A percentile compares a stretch with the other conserved stretches of the same genome.
Conservation (phyloP, 2,888 invertebrate species). For the Epicampocera succincta region DNA sequence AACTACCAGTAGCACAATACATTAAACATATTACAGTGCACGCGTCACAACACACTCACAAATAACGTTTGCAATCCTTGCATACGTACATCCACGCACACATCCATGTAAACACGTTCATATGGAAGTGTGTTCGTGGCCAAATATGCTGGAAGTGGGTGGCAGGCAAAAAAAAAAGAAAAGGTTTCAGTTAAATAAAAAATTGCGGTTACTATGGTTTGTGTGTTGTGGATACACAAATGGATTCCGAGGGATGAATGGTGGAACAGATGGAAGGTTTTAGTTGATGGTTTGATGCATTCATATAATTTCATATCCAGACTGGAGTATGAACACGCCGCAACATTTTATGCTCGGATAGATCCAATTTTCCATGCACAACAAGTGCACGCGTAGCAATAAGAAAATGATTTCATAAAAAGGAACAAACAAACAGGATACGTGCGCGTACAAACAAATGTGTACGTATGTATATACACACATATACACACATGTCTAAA, state of each 20-base stretch:
- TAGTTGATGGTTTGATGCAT: constrained; percentile 49
- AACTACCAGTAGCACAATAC: constrained; percentile 49
- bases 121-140: not conserved
- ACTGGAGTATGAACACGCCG: constrained; percentile 47
- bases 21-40: constrained; percentile 63
- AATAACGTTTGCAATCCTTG: too few relatives aligned
- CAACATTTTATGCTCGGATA: constrained; percentile 66
- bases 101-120: not conserved
- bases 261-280: constrained; percentile 33
- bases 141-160: constrained; percentile 23
- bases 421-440: not conserved
- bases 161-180: constrained; percentile 4
- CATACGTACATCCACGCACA: not conserved
- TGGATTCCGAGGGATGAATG: constrained; percentile 2
- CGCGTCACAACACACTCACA: constrained; percentile 58
- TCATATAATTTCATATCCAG: constrained; percentile 51
- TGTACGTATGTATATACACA: too few relatives aligned
- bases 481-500: constrained; percentile 33
- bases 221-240: constrained; percentile 45
- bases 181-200: constrained; percentile 65
- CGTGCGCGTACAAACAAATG: constrained; percentile 18
- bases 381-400: constrained; percentile 41
- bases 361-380: constrained; percentile 52
- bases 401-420: constrained; percentile 25
- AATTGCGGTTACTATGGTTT: constrained; percentile 68